A percentile compares a stretch with the other conserved stretches of the same genome.
These are phyloP conservation scores for Zaprionus lineosus DNA, from an alignment of 2,888 invertebrate genomes.

Conservation along the genomic window DNA sequence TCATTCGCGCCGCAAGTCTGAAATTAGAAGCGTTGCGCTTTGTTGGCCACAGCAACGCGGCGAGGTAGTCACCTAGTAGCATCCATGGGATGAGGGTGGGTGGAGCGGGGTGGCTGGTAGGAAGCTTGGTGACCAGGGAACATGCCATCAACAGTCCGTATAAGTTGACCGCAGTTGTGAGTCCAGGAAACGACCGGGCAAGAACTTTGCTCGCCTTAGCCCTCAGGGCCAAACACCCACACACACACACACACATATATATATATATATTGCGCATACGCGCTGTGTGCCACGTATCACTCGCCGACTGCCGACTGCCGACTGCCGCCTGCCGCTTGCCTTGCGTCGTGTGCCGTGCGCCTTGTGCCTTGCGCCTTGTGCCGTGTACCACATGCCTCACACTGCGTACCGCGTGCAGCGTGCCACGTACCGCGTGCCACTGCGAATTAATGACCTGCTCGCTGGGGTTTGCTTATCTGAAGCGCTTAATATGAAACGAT, in stretches of 20 bases:
- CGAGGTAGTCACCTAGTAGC: no score
- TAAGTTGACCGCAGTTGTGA: constrained; percentile 48
- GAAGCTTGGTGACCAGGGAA: background rate
- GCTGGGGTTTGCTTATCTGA: constrained; percentile 55
- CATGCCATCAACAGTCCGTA: constrained; percentile 42
- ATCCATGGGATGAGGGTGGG: background rate
- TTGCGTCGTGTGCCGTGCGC: no score
- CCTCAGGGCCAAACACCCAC: constrained; percentile 23
- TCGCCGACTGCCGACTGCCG: no score
- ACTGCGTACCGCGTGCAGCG: no score
- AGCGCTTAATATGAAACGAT: constrained; percentile 61
- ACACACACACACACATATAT: background rate
- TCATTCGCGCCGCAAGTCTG: constrained; percentile 45
- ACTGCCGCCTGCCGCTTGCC: no score
- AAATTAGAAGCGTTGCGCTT: constrained; percentile 53
- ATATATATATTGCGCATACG: constrained; percentile 26
- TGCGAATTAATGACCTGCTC: constrained; percentile 57
- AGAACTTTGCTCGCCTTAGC: constrained; percentile 50
- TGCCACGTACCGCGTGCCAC: no score
- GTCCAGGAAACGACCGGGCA: constrained; percentile 11
- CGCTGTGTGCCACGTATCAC: constrained; percentile 25
- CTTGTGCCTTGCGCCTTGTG: no score
- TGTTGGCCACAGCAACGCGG: constrained; percentile 25
- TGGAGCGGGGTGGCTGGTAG: no score
- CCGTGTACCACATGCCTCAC: no score